phyloP scores from a whole-genome alignment of 2,888 invertebrate genomes.

The Heliconius ismenius region DNA sequence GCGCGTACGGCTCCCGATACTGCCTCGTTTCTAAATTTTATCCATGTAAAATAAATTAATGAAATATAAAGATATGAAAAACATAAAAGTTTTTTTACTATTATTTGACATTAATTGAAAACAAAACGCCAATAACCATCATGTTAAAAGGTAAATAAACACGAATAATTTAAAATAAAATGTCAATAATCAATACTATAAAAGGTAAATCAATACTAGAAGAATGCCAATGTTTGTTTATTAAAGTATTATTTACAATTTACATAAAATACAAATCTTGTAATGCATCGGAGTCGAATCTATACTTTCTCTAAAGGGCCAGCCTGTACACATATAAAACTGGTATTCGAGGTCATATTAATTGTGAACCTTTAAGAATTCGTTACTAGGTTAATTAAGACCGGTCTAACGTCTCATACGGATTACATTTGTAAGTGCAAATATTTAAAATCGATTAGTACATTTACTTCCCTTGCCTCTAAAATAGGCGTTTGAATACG shows the following conservation, averaged over 20 bases:
- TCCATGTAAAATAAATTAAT: neutral
- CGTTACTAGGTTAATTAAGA: constrained; percentile 22
- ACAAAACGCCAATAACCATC: too few relatives aligned
- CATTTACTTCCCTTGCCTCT: neutral
- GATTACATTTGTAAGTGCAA: neutral
- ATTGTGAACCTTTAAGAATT: constrained; percentile 15
- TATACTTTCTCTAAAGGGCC: constrained; percentile 27
- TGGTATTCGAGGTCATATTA: constrained; percentile 26
- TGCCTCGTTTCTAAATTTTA: neutral
- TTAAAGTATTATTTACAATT: neutral
- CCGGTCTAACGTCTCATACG: constrained; percentile 16
- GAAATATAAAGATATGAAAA: neutral
- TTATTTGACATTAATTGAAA: too few relatives aligned
- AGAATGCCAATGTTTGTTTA: neutral
- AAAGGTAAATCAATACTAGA: neutral
- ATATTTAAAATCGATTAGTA: neutral
- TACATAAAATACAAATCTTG: constrained; percentile 4
- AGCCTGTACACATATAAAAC: constrained; percentile 16
- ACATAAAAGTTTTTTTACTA: too few relatives aligned
- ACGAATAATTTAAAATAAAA: too few relatives aligned
- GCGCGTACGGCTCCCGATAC: neutral
- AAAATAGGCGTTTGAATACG: neutral
- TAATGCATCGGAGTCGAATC: neutral
- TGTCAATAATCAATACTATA: neutral
- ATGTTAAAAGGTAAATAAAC: neutral